These are phyloP conservation scores for Amblyopsis hoosieri DNA, from an alignment of 2,797 vertebrate genomes.

Conservation along the genomic window DNA sequence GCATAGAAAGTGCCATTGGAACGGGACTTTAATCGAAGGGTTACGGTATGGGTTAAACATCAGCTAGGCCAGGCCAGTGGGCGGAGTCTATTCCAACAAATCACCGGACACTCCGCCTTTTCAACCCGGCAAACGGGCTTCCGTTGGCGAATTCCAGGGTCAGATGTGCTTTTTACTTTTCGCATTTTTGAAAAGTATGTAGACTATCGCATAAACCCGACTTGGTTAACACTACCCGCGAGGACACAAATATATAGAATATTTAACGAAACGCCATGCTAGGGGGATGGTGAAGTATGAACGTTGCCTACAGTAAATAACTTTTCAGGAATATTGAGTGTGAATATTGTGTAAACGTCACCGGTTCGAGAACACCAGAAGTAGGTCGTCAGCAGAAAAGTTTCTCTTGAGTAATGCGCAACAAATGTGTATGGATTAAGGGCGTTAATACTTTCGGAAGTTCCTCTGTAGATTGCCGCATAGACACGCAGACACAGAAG, in stretches of 20 bases:
- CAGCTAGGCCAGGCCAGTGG: slow-evolving; percentile 33
- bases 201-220: background rate
- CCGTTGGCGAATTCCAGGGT: slow-evolving; percentile 56
- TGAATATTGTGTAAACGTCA: background rate
- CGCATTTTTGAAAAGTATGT: background rate
- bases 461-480: slow-evolving; percentile 46
- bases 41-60: too few species aligned
- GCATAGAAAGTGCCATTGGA: background rate
- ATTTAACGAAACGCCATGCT: background rate
- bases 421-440: slow-evolving; percentile 12
- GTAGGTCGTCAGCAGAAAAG: slow-evolving; percentile 45
- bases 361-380: slow-evolving; percentile 11
- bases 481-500: slow-evolving; percentile 25
- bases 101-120: slow-evolving; percentile 70
- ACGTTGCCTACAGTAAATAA: too few species aligned
- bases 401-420: slow-evolving; percentile 31
- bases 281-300: too few species aligned
- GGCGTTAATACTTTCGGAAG: slow-evolving; percentile 6
- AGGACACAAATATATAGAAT: slow-evolving; percentile 16
- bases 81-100: slow-evolving; percentile 56
- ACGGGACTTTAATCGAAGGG: too few species aligned
- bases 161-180: background rate
- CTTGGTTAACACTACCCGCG: background rate
- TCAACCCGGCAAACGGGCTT: slow-evolving; percentile 49
- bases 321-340: background rate